phyloP scores from a whole-genome alignment of 2,888 invertebrate species.

The Erynnis tages region DNA sequence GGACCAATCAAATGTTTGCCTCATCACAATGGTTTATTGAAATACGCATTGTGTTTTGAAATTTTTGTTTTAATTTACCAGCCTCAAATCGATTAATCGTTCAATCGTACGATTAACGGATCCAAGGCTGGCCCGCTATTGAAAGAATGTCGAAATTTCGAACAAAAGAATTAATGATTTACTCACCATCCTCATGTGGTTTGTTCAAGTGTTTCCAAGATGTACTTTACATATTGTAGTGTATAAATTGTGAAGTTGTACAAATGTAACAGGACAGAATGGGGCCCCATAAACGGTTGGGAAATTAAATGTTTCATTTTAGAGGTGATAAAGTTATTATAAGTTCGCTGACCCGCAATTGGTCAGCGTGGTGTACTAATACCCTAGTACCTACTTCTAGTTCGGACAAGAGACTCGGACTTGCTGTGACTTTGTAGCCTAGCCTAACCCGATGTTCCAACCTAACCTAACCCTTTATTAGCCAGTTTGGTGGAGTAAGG shows the following conservation, averaged over 20 bases:
- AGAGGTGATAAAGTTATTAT: no score
- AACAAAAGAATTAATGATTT: constrained; percentile 56
- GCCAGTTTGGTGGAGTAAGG: no score
- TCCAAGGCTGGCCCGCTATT: background rate
- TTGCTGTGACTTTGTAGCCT: no score
- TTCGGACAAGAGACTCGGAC: no score
- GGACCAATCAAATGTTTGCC: background rate
- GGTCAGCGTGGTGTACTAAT: no score
- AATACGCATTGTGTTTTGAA: background rate
- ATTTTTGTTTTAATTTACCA: background rate
- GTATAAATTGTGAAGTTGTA: background rate
- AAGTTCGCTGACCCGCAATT: no score
- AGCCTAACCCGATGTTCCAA: no score
- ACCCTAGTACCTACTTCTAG: no score
- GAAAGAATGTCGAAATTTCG: background rate
- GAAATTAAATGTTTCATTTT: no score
- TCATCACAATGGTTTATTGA: background rate
- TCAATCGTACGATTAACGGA: background rate
- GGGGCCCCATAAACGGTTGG: no score
- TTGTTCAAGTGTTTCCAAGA: constrained; percentile 28
- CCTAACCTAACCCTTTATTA: no score
- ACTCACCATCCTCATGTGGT: constrained; percentile 37
- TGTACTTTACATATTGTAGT: background rate
- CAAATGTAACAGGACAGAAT: no score
- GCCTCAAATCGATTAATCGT: background rate